These are phyloP conservation scores for Neelides sp. DNA, from an alignment of 1,140 invertebrate species.

Conservation along the genomic window DNA sequence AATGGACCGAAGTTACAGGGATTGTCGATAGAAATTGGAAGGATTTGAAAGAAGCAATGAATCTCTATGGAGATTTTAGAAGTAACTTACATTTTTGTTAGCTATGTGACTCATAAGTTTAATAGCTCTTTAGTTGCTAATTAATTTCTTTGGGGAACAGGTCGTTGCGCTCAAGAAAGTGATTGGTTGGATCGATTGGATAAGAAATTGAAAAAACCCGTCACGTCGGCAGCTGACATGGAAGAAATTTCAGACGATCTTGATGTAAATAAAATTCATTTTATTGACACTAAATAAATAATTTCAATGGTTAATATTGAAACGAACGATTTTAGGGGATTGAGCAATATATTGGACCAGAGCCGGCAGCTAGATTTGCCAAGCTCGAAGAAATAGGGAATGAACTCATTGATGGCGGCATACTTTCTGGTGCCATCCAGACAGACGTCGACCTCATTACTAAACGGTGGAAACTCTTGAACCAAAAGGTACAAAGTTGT, in stretches of 20 bases:
- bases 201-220: slow-evolving; percentile 57
- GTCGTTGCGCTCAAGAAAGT: slow-evolving; percentile 59
- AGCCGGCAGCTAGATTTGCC: slow-evolving; percentile 54
- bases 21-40: slow-evolving; percentile 45
- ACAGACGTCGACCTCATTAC: slow-evolving; percentile 54
- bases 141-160: slow-evolving; percentile 34
- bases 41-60: slow-evolving; percentile 51
- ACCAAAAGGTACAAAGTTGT: slow-evolving; percentile 44
- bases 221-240: slow-evolving; percentile 67
- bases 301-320: slow-evolving; percentile 5
- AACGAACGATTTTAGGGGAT: slow-evolving; percentile 48
- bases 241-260: slow-evolving; percentile 83
- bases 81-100: slow-evolving; percentile 32
- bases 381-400: slow-evolving; percentile 64
- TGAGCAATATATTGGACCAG: slow-evolving; percentile 69
- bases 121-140: not conserved
- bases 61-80: slow-evolving; percentile 63
- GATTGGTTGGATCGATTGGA: slow-evolving; percentile 71
- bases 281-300: not conserved
- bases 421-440: slow-evolving; percentile 58
- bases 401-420: slow-evolving; percentile 56
- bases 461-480: slow-evolving; percentile 52
- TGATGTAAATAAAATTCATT: slow-evolving; percentile 49
- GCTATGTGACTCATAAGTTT: not conserved
- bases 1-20: slow-evolving; percentile 56